These are phyloP conservation scores for Oreortyx pictus DNA, from an alignment of 2,797 vertebrate species.

Conservation along the genomic window DNA sequence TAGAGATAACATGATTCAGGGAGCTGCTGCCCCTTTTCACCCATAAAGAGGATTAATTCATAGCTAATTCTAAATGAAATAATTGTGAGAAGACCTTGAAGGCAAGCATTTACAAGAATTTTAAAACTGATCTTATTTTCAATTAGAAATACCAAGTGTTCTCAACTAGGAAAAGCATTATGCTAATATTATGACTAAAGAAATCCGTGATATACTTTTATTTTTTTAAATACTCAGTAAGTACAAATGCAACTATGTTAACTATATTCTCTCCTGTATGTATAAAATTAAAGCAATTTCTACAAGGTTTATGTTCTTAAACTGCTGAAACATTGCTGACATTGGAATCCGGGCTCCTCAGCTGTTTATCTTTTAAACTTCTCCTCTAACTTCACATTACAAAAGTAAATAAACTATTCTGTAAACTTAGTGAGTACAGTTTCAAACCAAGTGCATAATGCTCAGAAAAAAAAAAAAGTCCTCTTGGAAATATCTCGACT, in stretches of 20 bases:
- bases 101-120: background rate
- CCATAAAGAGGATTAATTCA: background rate
- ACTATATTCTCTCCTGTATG: background rate
- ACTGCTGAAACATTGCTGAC: background rate
- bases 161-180: background rate
- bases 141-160: background rate
- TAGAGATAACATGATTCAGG: background rate
- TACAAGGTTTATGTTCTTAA: background rate
- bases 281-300: background rate
- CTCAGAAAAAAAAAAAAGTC: background rate
- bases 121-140: background rate
- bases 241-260: background rate
- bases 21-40: background rate
- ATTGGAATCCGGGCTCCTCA: background rate
- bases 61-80: background rate
- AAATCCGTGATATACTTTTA: background rate
- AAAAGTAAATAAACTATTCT: background rate
- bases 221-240: background rate
- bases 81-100: background rate
- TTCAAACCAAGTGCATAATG: background rate
- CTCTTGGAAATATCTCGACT: background rate
- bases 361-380: background rate
- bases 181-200: background rate
- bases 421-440: background rate
- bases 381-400: background rate